These are phyloP conservation scores for Phaenicophaeus curvirostris DNA, from an alignment of 2,797 vertebrate species.

Conservation along the genomic window DNA sequence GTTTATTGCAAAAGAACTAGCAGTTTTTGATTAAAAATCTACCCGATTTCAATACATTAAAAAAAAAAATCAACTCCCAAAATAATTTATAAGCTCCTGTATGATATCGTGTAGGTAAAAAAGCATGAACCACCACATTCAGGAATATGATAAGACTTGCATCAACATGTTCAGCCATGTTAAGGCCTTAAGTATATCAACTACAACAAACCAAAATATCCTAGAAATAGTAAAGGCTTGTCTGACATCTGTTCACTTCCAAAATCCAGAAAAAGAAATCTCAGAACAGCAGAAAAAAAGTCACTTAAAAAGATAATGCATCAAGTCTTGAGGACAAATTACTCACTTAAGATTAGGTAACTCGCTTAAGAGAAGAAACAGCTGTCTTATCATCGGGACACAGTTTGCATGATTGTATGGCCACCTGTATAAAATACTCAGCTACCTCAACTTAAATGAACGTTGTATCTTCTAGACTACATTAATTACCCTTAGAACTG, in stretches of 20 bases:
- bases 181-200: background rate
- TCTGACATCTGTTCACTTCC: background rate
- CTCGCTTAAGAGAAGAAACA: constrained; percentile 53
- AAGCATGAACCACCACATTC: background rate
- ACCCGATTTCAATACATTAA: background rate
- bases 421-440: constrained; percentile 28
- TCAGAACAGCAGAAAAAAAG: background rate
- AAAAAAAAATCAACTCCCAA: background rate
- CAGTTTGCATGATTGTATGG: background rate
- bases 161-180: background rate
- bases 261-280: constrained; percentile 8
- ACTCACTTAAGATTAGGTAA: constrained; percentile 17
- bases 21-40: background rate
- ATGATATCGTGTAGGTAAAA: background rate
- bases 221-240: background rate
- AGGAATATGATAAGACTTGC: background rate
- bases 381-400: constrained; percentile 23
- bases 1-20: background rate
- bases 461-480: constrained; percentile 41
- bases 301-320: constrained; percentile 16
- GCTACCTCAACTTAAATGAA: background rate
- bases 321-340: constrained; percentile 34
- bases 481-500: constrained; percentile 38
- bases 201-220: background rate
- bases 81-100: background rate